A percentile compares a stretch with the other conserved stretches of the same genome.
phyloP scores from a whole-genome alignment of 1,140 invertebrate species.

The Melanaphis sacchari region DNA sequence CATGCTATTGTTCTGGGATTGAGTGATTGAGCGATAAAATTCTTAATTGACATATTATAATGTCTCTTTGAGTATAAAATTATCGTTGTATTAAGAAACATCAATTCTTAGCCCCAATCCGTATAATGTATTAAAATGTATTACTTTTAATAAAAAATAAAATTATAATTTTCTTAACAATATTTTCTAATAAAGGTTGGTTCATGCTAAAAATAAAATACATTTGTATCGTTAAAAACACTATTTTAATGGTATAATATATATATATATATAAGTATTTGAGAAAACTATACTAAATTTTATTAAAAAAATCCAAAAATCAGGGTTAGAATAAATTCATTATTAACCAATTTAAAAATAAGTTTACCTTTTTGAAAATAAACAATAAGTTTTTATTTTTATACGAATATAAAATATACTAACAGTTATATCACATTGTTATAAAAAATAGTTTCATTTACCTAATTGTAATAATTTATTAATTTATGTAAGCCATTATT shows the following conservation, averaged over 20 bases:
- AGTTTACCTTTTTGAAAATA: not conserved
- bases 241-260: not conserved
- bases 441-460: not conserved
- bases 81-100: no score
- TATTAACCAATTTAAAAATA: not conserved
- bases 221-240: not conserved
- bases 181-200: not conserved
- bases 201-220: not conserved
- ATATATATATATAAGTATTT: not conserved
- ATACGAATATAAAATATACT: not conserved
- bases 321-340: not conserved
- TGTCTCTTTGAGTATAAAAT: no score
- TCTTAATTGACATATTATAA: no score
- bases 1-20: no score
- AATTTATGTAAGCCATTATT: not conserved
- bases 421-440: no score
- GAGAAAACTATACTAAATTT: not conserved
- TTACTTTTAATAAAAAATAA: no score
- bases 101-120: no score
- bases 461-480: not conserved
- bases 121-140: no score
- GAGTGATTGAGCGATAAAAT: no score
- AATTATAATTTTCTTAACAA: not conserved
- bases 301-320: not conserved
- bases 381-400: not conserved